Conservation (phyloP, 1,140 invertebrate species). For the Andrena cerasifolii region DNA sequence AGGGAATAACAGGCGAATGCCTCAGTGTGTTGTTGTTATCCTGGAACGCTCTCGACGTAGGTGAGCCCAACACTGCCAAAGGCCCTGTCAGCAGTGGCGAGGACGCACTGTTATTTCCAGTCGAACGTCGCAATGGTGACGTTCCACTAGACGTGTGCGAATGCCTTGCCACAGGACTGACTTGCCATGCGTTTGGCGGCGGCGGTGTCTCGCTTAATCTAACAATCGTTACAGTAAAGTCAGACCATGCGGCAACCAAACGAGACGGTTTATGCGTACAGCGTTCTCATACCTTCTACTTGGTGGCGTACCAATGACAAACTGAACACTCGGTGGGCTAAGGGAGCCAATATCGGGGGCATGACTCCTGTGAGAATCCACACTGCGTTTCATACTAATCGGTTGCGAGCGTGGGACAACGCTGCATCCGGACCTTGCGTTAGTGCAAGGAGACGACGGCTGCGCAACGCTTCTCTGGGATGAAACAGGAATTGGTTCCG, state of each 20-base stretch:
- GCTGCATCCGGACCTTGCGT: constrained; percentile 73
- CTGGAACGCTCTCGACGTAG: constrained; percentile 84
- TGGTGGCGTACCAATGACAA: constrained; percentile 95
- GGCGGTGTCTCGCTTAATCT: constrained; percentile 87
- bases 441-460: constrained; percentile 73
- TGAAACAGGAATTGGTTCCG: constrained; percentile 91
- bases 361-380: constrained; percentile 85
- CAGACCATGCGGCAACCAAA: background rate
- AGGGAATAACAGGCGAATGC: constrained; percentile 85
- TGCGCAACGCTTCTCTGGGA: constrained; percentile 85
- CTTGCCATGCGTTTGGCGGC: constrained; percentile 90
- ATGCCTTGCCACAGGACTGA: constrained; percentile 85
- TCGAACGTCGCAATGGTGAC: constrained; percentile 88
- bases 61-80: constrained; percentile 84
- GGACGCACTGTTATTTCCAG: constrained; percentile 84
- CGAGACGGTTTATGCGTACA: background rate
- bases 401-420: constrained; percentile 91
- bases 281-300: constrained; percentile 80
- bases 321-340: constrained; percentile 95
- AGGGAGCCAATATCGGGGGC: constrained; percentile 92
- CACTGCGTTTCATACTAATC: constrained; percentile 88
- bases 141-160: constrained; percentile 83
- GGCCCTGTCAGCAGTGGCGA: constrained; percentile 87
- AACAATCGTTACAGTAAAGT: constrained; percentile 8
- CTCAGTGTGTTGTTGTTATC: constrained; percentile 84